Conservation (phyloP, 2,888 invertebrate genomes). For the Parelbella ahira region DNA sequence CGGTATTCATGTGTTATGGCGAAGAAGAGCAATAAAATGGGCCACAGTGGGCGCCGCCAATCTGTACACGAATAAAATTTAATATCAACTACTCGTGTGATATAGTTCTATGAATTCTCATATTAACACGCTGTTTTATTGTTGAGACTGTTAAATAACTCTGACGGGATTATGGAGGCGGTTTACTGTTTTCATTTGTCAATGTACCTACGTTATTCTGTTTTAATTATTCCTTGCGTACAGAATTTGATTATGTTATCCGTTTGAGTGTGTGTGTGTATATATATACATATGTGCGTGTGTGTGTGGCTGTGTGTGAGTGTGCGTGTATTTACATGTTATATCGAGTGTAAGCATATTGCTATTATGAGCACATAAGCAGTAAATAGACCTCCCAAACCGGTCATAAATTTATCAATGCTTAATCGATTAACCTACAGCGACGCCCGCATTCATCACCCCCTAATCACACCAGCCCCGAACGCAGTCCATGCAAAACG, state of each 20-base stretch:
- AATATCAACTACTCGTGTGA: conserved; percentile 20
- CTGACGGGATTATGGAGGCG: no score
- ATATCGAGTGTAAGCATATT: no score
- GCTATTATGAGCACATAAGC: no score
- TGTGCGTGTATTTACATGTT: no score
- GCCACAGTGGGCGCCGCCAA: conserved; percentile 31
- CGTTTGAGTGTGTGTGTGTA: no score
- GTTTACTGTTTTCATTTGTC: no score
- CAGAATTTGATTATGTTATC: no score
- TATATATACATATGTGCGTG: no score
- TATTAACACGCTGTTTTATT: conserved; percentile 11
- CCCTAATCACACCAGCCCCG: conserved; percentile 35
- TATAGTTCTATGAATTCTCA: conserved; percentile 14
- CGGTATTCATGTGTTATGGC: conserved; percentile 33
- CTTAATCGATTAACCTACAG: conserved; percentile 64
- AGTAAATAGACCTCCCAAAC: not conserved
- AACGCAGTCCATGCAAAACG: conserved; percentile 40
- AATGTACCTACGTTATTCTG: no score
- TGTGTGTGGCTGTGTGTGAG: no score
- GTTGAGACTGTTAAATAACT: conserved; percentile 2
- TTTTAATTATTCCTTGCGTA: no score
- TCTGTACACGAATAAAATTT: conserved; percentile 28
- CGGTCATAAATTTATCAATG: conserved; percentile 5
- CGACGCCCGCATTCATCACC: conserved; percentile 48
- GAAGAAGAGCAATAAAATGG: conserved; percentile 34